phyloP scores from a whole-genome alignment of 2,113 vertebrate species.

The Acanthochromis polyacanthus region DNA sequence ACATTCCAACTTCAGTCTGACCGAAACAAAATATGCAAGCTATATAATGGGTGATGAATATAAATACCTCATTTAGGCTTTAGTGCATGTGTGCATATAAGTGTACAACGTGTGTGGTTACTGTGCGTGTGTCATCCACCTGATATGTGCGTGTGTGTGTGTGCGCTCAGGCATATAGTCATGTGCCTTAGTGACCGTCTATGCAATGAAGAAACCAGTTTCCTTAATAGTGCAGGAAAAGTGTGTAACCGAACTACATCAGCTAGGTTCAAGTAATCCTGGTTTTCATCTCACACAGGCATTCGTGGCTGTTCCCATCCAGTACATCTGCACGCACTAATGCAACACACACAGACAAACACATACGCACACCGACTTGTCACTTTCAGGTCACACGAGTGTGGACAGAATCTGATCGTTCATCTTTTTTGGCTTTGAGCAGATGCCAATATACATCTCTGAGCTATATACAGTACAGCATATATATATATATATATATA shows the following conservation, averaged over 20 bases:
- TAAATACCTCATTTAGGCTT: constrained; percentile 63
- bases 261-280: constrained; percentile 67
- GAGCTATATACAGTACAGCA: constrained; percentile 60
- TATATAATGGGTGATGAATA: constrained; percentile 43
- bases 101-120: constrained; percentile 32
- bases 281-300: constrained; percentile 53
- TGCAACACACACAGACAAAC: constrained; percentile 6
- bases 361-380: constrained; percentile 10
- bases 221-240: constrained; percentile 66
- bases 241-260: constrained; percentile 39
- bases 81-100: constrained; percentile 60
- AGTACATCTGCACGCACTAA: constrained; percentile 20
- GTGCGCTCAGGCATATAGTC: constrained; percentile 37
- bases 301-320: constrained; percentile 42
- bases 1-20: constrained; percentile 19
- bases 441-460: constrained; percentile 53
- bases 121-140: constrained; percentile 19
- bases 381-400: constrained; percentile 32
- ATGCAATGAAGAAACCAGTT: constrained; percentile 40
- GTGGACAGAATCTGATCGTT: constrained; percentile 54
- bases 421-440: constrained; percentile 82
- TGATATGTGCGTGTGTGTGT: constrained; percentile 30
- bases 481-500: constrained; percentile 66
- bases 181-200: constrained; percentile 41
- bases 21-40: constrained; percentile 35